Evolutionary conservation across 2,888 invertebrate genomes (phyloP).

Genomic region (Protonemura montana): DNA sequence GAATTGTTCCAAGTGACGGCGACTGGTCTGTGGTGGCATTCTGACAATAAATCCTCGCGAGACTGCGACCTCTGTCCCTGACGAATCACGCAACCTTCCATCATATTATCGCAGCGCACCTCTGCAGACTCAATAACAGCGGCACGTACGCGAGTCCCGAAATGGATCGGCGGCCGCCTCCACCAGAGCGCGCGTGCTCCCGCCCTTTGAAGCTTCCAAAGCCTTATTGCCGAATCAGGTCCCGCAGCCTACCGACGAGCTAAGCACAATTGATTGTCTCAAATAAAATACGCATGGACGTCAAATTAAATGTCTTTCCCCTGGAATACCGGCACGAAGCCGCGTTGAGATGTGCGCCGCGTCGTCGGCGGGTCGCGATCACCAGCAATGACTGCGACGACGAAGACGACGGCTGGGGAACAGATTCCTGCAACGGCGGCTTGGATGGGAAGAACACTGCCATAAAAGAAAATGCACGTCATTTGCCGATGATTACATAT

Average conservation of each 20-base stretch:
- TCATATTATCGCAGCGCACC: slow-evolving; percentile 30
- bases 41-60: slow-evolving; percentile 32
- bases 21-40: not conserved
- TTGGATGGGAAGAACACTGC: no score
- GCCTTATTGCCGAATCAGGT: not conserved
- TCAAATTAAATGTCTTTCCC: not conserved
- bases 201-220: not conserved
- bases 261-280: slow-evolving; percentile 5
- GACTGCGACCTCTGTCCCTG: not conserved
- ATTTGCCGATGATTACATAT: no score
- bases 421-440: no score
- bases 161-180: not conserved
- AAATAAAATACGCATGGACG: not conserved
- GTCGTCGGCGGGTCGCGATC: not conserved
- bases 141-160: slow-evolving; percentile 19
- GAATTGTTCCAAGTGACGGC: not conserved
- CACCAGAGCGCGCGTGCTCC: not conserved
- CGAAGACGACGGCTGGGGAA: no score
- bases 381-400: no score
- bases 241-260: not conserved
- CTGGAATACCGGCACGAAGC: not conserved
- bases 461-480: no score
- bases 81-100: slow-evolving; percentile 37
- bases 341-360: not conserved
- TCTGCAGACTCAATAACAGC: slow-evolving; percentile 26